These are phyloP conservation scores for Hybognathus amarus DNA, from an alignment of 2,797 vertebrate species.

Conservation along the genomic window DNA sequence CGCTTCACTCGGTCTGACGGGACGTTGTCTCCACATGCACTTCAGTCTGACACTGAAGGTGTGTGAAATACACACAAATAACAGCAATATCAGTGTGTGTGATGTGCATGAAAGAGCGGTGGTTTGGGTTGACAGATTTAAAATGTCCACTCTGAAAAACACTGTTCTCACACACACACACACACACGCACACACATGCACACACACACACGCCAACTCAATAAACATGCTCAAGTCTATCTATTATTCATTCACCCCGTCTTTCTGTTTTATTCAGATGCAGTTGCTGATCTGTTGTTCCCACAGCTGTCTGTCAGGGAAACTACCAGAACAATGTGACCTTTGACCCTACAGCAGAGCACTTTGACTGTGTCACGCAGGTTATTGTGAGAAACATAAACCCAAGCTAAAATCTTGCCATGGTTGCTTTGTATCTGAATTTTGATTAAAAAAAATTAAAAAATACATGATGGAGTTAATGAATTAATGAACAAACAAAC, in stretches of 20 bases:
- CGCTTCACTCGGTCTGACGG: slow-evolving; percentile 22
- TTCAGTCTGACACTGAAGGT: slow-evolving; percentile 27
- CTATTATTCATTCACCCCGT: slow-evolving; percentile 1
- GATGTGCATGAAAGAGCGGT: slow-evolving; percentile 10
- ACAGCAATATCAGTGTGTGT: slow-evolving; percentile 37
- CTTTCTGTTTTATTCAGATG: background rate
- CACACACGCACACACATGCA: background rate
- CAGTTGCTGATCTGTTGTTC: background rate
- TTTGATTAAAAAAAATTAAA: background rate
- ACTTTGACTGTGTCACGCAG: background rate
- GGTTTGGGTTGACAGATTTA: slow-evolving; percentile 51
- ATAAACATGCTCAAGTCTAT: slow-evolving; percentile 1
- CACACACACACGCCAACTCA: background rate
- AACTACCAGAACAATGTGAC: background rate
- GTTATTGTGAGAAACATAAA: background rate
- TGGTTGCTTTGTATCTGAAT: background rate
- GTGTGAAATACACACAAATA: slow-evolving; percentile 41
- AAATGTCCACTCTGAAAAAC: slow-evolving; percentile 47
- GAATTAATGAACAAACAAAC: background rate
- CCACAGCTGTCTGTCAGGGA: background rate
- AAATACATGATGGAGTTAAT: background rate
- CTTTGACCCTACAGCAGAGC: slow-evolving; percentile 1
- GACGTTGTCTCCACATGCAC: background rate
- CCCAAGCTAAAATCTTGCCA: background rate
- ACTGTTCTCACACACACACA: background rate